A percentile compares a stretch with the other conserved stretches of the same genome.
These are phyloP conservation scores for Phrynosoma blainvillii DNA, from an alignment of 2,113 vertebrate genomes.

Conservation along the genomic window DNA sequence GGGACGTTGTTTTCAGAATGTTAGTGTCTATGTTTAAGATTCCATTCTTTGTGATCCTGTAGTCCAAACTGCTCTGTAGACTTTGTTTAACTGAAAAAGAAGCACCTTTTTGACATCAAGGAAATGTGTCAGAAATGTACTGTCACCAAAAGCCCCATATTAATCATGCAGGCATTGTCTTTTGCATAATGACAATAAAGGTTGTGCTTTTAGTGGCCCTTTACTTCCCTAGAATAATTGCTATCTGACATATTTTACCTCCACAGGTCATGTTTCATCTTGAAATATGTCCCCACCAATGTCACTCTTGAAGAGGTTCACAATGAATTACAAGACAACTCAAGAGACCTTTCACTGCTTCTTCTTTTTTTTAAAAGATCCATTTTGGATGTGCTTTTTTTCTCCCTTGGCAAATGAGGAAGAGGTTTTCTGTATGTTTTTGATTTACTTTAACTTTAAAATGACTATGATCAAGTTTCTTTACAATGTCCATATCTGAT, in stretches of 20 bases:
- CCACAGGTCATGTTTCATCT: constrained; percentile 28
- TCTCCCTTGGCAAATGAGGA: rapidly evolving
- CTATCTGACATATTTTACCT: constrained; percentile 36
- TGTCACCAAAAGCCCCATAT: constrained; percentile 12
- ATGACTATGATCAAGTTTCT: neutral
- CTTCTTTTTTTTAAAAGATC: constrained; percentile 43
- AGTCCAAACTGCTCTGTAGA: constrained; percentile 30
- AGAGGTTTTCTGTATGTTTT: neutral
- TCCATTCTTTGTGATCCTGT: constrained; percentile 21
- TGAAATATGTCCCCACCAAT: constrained; percentile 44
- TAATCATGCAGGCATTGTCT: constrained; percentile 17
- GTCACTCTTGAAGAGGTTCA: constrained; percentile 52
- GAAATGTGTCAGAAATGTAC: constrained; percentile 30
- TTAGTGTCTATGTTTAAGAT: neutral
- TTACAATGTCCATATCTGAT: too few species aligned
- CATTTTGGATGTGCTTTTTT: constrained; percentile 39
- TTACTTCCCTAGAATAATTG: constrained; percentile 31
- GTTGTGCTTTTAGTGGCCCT: constrained; percentile 36
- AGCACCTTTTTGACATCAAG: constrained; percentile 20
- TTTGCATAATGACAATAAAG: constrained; percentile 37
- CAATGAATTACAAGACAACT: neutral
- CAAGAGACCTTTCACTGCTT: constrained; percentile 36
- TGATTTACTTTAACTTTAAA: neutral
- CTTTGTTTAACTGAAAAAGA: constrained; percentile 49
- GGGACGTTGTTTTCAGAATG: constrained; percentile 18